A percentile compares a stretch with the other conserved stretches of the same genome.
phyloP scores from a whole-genome alignment of 2,888 invertebrate species.

The Sclerodermus sp. region DNA sequence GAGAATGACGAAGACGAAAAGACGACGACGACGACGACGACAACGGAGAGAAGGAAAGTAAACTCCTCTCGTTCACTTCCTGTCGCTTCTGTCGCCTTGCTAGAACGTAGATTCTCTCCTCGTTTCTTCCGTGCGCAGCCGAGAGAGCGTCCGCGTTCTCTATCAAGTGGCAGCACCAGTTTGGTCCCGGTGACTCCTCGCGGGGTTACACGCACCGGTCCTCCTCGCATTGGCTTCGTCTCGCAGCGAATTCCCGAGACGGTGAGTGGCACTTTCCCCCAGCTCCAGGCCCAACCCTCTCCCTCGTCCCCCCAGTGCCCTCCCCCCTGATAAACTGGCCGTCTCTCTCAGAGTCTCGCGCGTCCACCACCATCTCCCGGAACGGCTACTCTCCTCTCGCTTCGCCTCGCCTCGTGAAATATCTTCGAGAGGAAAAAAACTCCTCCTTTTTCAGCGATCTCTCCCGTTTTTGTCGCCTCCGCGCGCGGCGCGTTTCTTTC shows the following conservation, averaged over 20 bases:
- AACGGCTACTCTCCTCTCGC: not conserved
- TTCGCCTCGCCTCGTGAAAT: not conserved
- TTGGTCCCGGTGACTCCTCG: slow-evolving; percentile 25
- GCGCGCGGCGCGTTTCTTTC: too few species aligned
- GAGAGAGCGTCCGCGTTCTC: slow-evolving; percentile 28
- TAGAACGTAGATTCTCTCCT: slow-evolving; percentile 48
- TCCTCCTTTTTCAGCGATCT: not conserved
- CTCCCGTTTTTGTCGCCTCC: not conserved
- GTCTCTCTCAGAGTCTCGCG: too few species aligned
- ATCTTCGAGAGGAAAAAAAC: not conserved
- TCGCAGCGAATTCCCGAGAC: too few species aligned
- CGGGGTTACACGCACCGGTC: not conserved
- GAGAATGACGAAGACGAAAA: too few species aligned
- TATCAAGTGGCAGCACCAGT: slow-evolving; percentile 45
- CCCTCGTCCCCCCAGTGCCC: too few species aligned
- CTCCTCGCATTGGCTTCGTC: too few species aligned
- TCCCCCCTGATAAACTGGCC: too few species aligned
- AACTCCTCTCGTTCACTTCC: slow-evolving; percentile 24
- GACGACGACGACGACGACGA: too few species aligned
- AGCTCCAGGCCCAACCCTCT: too few species aligned
- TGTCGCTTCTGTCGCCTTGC: slow-evolving; percentile 35
- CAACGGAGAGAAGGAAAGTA: too few species aligned
- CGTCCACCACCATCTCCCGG: too few species aligned
- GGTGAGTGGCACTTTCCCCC: too few species aligned
- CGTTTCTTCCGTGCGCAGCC: slow-evolving; percentile 52